Conservation (phyloP, 2,888 invertebrate genomes). For the Plebejus anna region DNA sequence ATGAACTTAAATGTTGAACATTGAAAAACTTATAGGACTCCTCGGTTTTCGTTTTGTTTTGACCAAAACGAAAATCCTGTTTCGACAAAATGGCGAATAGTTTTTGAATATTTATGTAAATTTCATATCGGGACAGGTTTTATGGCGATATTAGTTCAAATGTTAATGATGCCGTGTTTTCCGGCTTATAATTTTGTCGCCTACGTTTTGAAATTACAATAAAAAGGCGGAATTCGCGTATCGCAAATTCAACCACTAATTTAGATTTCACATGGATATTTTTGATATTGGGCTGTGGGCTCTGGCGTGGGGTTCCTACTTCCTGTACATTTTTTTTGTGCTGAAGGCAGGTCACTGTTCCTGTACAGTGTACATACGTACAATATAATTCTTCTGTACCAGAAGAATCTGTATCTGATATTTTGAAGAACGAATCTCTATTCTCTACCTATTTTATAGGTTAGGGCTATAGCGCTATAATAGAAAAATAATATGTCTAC, state of each 20-base stretch:
- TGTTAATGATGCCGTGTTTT: slow-evolving; percentile 1
- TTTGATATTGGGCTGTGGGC: too few species aligned
- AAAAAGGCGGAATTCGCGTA: neutral
- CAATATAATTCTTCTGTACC: too few species aligned
- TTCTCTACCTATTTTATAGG: too few species aligned
- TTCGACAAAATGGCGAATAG: slow-evolving; percentile 4
- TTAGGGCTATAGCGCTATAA: too few species aligned
- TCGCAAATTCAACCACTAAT: neutral
- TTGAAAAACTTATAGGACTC: neutral
- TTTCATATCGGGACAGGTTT: slow-evolving; percentile 23
- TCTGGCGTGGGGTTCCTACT: too few species aligned
- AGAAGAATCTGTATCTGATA: too few species aligned
- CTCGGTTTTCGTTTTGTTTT: neutral
- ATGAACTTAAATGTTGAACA: neutral
- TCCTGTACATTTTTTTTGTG: too few species aligned
- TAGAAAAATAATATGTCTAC: too few species aligned
- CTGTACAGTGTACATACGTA: too few species aligned
- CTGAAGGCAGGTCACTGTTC: too few species aligned
- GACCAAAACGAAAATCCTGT: slow-evolving; percentile 18
- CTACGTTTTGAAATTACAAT: slow-evolving; percentile 4
- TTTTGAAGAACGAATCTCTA: too few species aligned
- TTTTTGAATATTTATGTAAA: slow-evolving; percentile 15
- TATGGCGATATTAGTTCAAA: slow-evolving; percentile 25
- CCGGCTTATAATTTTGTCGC: slow-evolving; percentile 19
- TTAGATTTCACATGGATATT: neutral